phyloP scores from a whole-genome alignment of 2,113 vertebrate species.

The Pogona vitticeps region DNA sequence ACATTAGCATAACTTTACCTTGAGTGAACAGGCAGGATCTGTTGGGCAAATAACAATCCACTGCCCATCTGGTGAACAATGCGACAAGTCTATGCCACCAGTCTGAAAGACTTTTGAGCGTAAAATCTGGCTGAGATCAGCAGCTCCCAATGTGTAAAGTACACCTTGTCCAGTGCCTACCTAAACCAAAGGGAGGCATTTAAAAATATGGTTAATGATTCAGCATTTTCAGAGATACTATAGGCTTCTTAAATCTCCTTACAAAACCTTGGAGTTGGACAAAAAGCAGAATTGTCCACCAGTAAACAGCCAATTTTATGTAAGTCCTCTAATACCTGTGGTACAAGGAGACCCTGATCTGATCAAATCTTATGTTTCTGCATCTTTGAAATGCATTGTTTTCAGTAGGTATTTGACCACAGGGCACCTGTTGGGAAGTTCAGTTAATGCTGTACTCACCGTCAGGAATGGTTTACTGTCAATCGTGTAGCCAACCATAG shows the following conservation, averaged over 20 bases:
- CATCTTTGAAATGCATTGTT: background rate
- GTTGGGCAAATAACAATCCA: conserved; percentile 65
- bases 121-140: conserved; percentile 66
- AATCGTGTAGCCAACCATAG: conserved; percentile 64
- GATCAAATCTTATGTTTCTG: background rate
- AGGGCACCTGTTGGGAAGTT: background rate
- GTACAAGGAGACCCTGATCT: background rate
- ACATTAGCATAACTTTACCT: conserved; percentile 57
- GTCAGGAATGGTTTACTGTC: conserved; percentile 65
- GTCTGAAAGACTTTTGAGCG: conserved; percentile 53
- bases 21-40: conserved; percentile 58
- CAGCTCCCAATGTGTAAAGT: conserved; percentile 62
- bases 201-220: background rate
- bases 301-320: background rate
- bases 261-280: background rate
- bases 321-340: background rate
- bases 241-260: background rate
- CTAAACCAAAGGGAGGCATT: conserved; percentile 42
- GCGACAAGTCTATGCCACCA: conserved; percentile 59
- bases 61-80: conserved; percentile 74
- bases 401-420: background rate
- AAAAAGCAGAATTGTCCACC: background rate
- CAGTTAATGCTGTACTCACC: conserved; percentile 57
- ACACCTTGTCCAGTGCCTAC: conserved; percentile 67
- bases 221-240: background rate